Evolutionary conservation across 2,888 invertebrate genomes (phyloP).

Genomic region (Caenorhabditis wallacei): DNA sequence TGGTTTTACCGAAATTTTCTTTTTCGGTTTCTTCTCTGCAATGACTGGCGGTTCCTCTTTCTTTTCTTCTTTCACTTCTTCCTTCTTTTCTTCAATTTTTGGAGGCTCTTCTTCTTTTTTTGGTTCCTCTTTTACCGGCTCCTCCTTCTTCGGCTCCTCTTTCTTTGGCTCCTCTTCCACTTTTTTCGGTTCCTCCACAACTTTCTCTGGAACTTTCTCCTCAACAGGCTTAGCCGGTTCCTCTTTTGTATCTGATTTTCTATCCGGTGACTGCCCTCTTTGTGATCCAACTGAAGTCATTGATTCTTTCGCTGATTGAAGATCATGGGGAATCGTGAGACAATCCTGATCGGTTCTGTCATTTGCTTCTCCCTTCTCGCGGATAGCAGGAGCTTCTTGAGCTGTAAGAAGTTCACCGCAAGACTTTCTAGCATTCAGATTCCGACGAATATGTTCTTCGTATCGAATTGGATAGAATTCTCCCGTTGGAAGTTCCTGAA

Average conservation of each 20-base stretch:
- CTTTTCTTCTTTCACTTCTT: constrained; percentile 27
- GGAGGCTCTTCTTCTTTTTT: constrained; percentile 4
- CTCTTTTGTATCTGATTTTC: not conserved
- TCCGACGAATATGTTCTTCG: constrained; percentile 17
- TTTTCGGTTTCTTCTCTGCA: constrained; percentile 8
- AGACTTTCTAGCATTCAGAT: constrained; percentile 15
- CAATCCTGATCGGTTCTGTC: constrained; percentile 60
- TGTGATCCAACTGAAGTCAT: constrained; percentile 26
- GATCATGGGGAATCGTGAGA: constrained; percentile 24
- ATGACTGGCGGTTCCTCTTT: constrained; percentile 16
- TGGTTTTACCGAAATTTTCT: constrained; percentile 9
- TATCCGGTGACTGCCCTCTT: constrained; percentile 13
- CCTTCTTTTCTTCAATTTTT: constrained; percentile 22
- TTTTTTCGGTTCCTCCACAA: constrained; percentile 21
- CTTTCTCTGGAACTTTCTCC: not conserved
- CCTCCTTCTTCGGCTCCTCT: constrained; percentile 5
- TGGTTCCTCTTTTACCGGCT: not conserved
- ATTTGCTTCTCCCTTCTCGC: constrained; percentile 54
- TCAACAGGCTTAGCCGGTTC: not conserved
- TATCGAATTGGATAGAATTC: constrained; percentile 49
- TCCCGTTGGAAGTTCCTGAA: constrained; percentile 55
- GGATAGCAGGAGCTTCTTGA: constrained; percentile 52
- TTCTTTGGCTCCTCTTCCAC: constrained; percentile 7
- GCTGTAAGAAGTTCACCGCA: constrained; percentile 48
- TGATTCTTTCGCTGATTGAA: constrained; percentile 34